Evolutionary conservation across 2,797 vertebrate genomes (phyloP).

Genomic region (Coendou prehensilis): DNA sequence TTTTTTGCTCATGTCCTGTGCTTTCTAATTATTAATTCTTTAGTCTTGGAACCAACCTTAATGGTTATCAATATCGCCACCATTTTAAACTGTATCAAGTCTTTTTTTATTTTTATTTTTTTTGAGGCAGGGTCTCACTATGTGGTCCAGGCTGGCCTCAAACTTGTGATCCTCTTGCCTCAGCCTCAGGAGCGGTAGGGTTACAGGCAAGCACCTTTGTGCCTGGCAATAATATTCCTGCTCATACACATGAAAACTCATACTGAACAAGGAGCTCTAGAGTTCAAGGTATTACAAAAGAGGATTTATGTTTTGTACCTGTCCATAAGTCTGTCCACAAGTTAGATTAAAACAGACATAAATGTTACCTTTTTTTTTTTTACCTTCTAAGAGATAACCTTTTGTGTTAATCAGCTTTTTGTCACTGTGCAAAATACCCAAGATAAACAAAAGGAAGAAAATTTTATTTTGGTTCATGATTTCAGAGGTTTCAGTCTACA

Average conservation of each 20-base stretch:
- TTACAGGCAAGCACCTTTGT: neutral
- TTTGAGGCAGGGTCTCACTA: neutral
- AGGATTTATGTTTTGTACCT: neutral
- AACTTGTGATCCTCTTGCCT: neutral
- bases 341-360: neutral
- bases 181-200: neutral
- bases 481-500: neutral
- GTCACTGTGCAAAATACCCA: neutral
- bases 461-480: neutral
- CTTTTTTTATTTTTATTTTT: neutral
- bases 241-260: neutral
- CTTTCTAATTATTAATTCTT: neutral
- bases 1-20: neutral
- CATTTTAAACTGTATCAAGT: neutral
- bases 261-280: neutral
- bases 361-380: neutral
- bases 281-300: neutral
- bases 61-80: neutral
- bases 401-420: neutral
- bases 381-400: neutral
- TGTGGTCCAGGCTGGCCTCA: neutral
- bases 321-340: neutral
- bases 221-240: neutral
- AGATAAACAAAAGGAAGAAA: neutral
- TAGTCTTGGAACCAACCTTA: neutral